phyloP scores from a whole-genome alignment of 2,113 vertebrate species.

The Cisticola juncidis region DNA sequence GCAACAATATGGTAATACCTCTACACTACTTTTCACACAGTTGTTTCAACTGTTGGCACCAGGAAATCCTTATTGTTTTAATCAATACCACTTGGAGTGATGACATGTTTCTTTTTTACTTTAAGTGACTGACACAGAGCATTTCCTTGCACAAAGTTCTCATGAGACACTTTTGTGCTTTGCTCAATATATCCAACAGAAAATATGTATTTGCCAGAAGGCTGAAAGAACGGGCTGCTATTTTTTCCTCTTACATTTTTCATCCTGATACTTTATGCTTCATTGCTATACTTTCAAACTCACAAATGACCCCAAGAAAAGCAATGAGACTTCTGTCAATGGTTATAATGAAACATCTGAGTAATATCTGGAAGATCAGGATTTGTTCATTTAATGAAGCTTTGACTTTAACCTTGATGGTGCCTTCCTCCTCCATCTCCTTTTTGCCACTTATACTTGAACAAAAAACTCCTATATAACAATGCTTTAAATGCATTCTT shows the following conservation, averaged over 20 bases:
- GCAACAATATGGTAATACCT: slow-evolving; percentile 62
- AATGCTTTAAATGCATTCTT: not conserved
- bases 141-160: slow-evolving; percentile 88
- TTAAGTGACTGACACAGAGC: slow-evolving; percentile 80
- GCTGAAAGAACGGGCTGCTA: not conserved
- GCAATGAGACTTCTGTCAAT: not conserved
- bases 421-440: not conserved
- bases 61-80: slow-evolving; percentile 92
- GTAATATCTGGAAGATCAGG: not conserved
- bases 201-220: slow-evolving; percentile 10
- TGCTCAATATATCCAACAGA: not conserved
- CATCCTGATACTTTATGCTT: slow-evolving; percentile 53
- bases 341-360: slow-evolving; percentile 7
- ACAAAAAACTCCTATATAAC: not conserved
- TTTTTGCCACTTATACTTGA: not conserved
- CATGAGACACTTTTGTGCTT: slow-evolving; percentile 74
- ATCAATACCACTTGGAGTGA: slow-evolving; percentile 54
- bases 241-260: slow-evolving; percentile 40
- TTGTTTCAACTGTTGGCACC: slow-evolving; percentile 78
- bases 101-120: slow-evolving; percentile 65
- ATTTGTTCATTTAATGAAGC: not conserved
- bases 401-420: slow-evolving; percentile 6
- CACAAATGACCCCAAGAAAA: slow-evolving; percentile 7
- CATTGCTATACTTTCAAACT: slow-evolving; percentile 14
- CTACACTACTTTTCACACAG: slow-evolving; percentile 72